Evolutionary conservation across 2,797 vertebrate genomes (phyloP).

Genomic region (Sebastes taczanowskii): DNA sequence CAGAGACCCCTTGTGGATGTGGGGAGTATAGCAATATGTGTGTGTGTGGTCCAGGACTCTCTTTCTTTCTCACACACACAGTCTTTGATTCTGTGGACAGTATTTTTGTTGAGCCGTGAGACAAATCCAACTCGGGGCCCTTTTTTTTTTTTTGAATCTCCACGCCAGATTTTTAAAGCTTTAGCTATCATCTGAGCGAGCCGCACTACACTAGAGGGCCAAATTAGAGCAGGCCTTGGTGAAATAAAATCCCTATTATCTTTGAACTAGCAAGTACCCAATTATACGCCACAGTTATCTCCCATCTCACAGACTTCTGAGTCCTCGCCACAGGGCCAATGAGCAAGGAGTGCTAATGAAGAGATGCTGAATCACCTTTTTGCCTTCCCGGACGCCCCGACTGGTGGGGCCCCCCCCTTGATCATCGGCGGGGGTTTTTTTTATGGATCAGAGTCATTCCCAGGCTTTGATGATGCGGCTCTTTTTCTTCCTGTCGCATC

Average conservation of each 20-base stretch:
- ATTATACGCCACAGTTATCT: slow-evolving; percentile 68
- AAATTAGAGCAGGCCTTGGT: slow-evolving; percentile 64
- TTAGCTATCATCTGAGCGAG: slow-evolving; percentile 41
- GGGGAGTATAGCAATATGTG: background rate
- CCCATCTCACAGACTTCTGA: slow-evolving; percentile 69
- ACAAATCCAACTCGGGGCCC: slow-evolving; percentile 26
- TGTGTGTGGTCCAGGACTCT: slow-evolving; percentile 37
- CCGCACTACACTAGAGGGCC: slow-evolving; percentile 53
- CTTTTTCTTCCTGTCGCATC: background rate
- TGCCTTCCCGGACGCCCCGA: slow-evolving; percentile 40
- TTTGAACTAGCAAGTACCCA: slow-evolving; percentile 74
- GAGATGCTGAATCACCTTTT: slow-evolving; percentile 71
- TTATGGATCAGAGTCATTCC: slow-evolving; percentile 45
- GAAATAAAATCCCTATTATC: slow-evolving; percentile 73
- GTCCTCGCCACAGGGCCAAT: slow-evolving; percentile 55
- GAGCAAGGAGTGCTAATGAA: slow-evolving; percentile 64
- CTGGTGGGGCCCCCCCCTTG: slow-evolving; percentile 22
- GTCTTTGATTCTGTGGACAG: slow-evolving; percentile 24
- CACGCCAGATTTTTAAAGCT: slow-evolving; percentile 48
- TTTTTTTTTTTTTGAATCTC: slow-evolving; percentile 30
- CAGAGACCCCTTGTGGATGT: slow-evolving; percentile 77
- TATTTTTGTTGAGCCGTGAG: slow-evolving; percentile 8
- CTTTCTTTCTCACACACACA: background rate
- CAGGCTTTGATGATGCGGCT: slow-evolving; percentile 41
- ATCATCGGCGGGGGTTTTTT: slow-evolving; percentile 28